Base-by-base conservation (phyloP, 1,140 invertebrate species). In the Drosophila ficusphila region DNA sequence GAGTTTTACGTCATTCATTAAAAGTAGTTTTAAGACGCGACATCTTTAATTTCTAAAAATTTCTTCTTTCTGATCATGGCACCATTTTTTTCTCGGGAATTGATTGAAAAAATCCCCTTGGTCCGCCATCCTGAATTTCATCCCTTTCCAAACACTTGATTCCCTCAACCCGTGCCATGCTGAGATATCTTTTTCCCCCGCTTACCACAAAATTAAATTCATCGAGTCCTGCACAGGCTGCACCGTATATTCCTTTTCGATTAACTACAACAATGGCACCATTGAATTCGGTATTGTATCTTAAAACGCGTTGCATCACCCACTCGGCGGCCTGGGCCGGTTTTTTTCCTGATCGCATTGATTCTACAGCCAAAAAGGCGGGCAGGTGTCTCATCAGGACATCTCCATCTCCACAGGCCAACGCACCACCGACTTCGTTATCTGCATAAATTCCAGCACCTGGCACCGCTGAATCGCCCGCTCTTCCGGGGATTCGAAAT, bases 151-250 rank as follows among this genome's bases (percentile, higher is more conserved):
- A 2, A 12, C 57, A 73, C 42, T 61, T 36, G 9, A 71, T 18
- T 8, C n/a, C 14, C 39, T 73, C 56, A 21, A 71, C 12, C 3
- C 56, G 25, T 5, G 31, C 47, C 39, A 47, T 38, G 23, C 16
- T 39, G 5, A 31, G 21, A n/a, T 19, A 21, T 1, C 14, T 11
- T 11, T 11, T n/a, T 5, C 19, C 33, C 0, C 58, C 34, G n/a
- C 57, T 72, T 5, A 74, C 68, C 42, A 74, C 69, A 29, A 64
- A 74, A 4, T 62, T 14, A 6, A 74, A 73, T 68, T 72, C 47
- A 12, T 73, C 69, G 18, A 72, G 19, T 1, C 54, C 69, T 6
- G 67, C 51, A 34, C 69, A 72, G 46, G 53, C 53, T 7, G 65
- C 54, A 1, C 33, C 47, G 34, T 71, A 71, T 6, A 14, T 9